Evolutionary conservation across 35 echinoderm and acorn worm species (phyloP), one percentile per base, ranked within the genome.

Genomic region (Acanthaster planci): DNA sequence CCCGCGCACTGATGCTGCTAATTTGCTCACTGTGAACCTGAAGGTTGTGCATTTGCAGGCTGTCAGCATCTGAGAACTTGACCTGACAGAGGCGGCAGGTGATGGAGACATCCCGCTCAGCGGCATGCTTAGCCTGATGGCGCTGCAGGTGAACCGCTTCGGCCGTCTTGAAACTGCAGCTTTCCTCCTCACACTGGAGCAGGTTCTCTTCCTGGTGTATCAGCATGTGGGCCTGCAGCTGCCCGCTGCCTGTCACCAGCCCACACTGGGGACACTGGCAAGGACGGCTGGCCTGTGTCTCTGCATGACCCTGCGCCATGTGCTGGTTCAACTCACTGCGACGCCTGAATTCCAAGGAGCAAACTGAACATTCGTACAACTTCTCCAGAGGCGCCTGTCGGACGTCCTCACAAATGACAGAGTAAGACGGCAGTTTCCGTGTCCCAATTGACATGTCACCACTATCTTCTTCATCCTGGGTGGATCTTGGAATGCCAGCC

Each of bases 211-310:
- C 79, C 27, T 78, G 79, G 39, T 92, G 90, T 55, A 81, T 55
- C 51, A 60, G 39, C 59, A 92, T 81, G 52, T 92, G 90, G 80
- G 51, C 51, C 55, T 92, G 60, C 40, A 92, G 60, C 47, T 92
- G 90, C 40, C 78, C 90, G 0, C 60, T 88, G 68, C 80, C 83
- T 21, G 90, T 92, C 40, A 87, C 78, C 19, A 92, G 67, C 18
- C 90, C 90, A 84, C 90, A 92, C 75, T 92, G 90, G 12, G 90
- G 85, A 83, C 90, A 92, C 78, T 92, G 90, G 26, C 53, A 78
- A 5, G 81, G 82, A 19, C 77, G 51, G 72, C 82, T 51, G 23
- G 67, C 51, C 81, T 55, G 5, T 3, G 40, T 31, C 80, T 55
- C 26, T 14, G 14, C 15, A 34, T 83, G 77, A 37, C 77, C 38